Conservation (phyloP, 2,888 invertebrate genomes). For the Drosophila vallismaia region DNA sequence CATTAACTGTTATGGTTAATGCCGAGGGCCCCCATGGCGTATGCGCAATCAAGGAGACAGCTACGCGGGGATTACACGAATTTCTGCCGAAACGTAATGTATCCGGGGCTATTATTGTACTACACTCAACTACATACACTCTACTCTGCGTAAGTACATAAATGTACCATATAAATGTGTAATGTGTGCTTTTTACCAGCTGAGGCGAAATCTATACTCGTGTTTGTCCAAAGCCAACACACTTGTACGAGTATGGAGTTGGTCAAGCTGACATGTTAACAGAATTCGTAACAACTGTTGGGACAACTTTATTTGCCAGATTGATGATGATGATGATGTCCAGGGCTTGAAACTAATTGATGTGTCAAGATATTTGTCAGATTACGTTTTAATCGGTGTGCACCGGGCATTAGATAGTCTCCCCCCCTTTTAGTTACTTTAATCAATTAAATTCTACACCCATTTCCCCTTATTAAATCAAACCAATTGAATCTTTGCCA, state of each 20-base stretch:
- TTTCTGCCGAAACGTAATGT: slow-evolving; percentile 22
- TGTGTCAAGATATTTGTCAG: slow-evolving; percentile 3
- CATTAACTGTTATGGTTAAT: slow-evolving; percentile 32
- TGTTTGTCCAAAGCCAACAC: slow-evolving; percentile 21
- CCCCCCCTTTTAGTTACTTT: too few species aligned
- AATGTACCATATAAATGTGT: slow-evolving; percentile 24
- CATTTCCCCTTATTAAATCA: neutral
- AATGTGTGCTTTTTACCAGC: neutral
- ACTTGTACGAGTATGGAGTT: slow-evolving; percentile 4
- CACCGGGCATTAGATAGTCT: too few species aligned
- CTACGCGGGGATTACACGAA: slow-evolving; percentile 39
- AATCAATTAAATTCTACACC: too few species aligned
- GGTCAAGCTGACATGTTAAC: slow-evolving; percentile 36
- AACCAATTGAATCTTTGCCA: neutral
- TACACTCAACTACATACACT: neutral
- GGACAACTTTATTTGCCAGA: slow-evolving; percentile 38
- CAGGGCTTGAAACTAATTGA: slow-evolving; percentile 29
- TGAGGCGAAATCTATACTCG: neutral
- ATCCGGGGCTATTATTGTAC: neutral
- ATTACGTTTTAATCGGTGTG: neutral
- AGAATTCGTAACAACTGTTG: slow-evolving; percentile 26
- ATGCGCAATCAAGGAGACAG: slow-evolving; percentile 40
- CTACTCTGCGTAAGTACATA: slow-evolving; percentile 22
- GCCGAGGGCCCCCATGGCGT: slow-evolving; percentile 33
- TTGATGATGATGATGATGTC: slow-evolving; percentile 37